Conservation (phyloP, 2,888 invertebrate species). For the Xestia xanthographa region DNA sequence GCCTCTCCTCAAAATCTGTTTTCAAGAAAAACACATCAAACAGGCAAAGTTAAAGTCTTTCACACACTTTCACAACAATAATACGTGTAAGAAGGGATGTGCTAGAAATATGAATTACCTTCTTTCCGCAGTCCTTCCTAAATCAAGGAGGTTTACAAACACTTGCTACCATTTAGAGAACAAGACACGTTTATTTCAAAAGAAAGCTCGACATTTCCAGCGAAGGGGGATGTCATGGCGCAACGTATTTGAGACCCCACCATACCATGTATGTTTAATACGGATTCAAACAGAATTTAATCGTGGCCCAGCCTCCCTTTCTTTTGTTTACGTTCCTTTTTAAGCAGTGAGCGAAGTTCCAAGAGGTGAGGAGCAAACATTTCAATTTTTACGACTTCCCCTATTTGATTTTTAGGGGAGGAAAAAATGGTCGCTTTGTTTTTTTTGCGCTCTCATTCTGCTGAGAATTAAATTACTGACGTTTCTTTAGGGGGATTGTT, state of each 20-base stretch:
- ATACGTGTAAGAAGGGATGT: neutral
- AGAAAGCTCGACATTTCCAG: constrained; percentile 30
- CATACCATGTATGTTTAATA: constrained; percentile 54
- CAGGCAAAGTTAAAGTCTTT: neutral
- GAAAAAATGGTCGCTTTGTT: constrained; percentile 39
- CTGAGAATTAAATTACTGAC: constrained; percentile 54
- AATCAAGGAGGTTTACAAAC: constrained; percentile 30
- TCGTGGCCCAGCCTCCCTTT: constrained; percentile 37
- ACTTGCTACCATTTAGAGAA: constrained; percentile 9
- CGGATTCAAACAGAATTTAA: constrained; percentile 59
- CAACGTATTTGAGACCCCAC: constrained; percentile 23
- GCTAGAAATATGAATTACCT: neutral
- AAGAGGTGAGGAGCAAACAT: constrained; percentile 59
- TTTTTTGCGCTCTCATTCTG: constrained; percentile 42
- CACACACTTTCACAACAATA: neutral
- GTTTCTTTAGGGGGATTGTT: constrained; percentile 30
- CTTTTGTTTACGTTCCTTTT: constrained; percentile 54
- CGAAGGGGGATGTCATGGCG: constrained; percentile 16
- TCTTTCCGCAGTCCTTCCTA: constrained; percentile 1
- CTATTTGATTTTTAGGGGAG: constrained; percentile 47
- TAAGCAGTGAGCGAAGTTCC: constrained; percentile 39
- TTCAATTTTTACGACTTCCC: constrained; percentile 58
- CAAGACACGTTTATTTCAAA: constrained; percentile 37
- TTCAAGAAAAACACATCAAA: neutral
- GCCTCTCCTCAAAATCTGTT: neutral